Evolutionary conservation across 1,140 invertebrate genomes (phyloP), one percentile per base, ranked within the genome.

Genomic region (Ips nitidus): DNA sequence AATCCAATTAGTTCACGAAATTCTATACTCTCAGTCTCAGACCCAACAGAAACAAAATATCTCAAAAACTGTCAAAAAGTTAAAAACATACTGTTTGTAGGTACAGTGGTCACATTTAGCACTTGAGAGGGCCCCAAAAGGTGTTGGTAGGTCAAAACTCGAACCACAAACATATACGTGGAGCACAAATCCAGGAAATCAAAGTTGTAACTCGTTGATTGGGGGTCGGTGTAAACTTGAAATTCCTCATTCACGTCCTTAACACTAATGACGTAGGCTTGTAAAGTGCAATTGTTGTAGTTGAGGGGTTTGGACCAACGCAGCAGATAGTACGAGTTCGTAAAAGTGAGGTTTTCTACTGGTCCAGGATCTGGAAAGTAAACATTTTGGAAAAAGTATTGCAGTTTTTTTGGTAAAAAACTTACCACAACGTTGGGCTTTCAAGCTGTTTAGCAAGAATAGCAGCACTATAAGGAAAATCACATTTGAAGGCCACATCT

Each of bases 131-230:
- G 63, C 45, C 63, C 63, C 1, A 66, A 22, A 40, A 66, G 40
- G 8, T 3, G 39, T 7, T 66, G 52, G 4, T 36, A 37, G 22
- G 66, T 68, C 40, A 68, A 41, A 1, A 45, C 56, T 1, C 45
- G 56, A 5, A 68, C 57, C 4, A 52, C 39, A 36, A 68, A 68
- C n/a, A 6, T 8, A 22, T 61, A 68, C 2, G 8, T 61, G 41
- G 59, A 53, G 22, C 66, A 68, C 45, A 60, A 60, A 36, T 68
- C 66, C 3, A 68, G 40, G 39, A 52, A 68, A 5, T 5, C 39
- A 1, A 60, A 22, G 41, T 50, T 50, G 60, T 62, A 62, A 50
- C 22, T 22, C 22, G 22, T 22, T 22, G 22, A 22, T 22, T 22
- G 22, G 22, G 22, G 22, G 22, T 22, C 22, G 22, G 22, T 22